These are phyloP conservation scores for Lordiphosa stackelbergi DNA, from an alignment of 1,140 invertebrate genomes.

Conservation along the genomic window DNA sequence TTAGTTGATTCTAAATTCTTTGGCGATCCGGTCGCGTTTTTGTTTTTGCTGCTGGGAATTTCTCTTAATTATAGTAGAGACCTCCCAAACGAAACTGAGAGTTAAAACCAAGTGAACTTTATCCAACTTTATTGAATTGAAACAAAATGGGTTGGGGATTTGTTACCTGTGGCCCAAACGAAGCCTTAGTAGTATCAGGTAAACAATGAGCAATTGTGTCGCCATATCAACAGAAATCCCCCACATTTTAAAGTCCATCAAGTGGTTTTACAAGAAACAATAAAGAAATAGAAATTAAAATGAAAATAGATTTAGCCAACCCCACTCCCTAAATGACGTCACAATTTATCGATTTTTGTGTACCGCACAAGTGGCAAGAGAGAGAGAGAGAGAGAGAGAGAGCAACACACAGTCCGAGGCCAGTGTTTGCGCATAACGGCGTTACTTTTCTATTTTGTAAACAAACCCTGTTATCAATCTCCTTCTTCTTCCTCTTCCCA, in stretches of 20 bases:
- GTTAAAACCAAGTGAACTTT: conserved; percentile 1
- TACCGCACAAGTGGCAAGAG: conserved; percentile 23
- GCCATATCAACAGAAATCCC: neutral
- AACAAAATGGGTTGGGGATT: conserved; percentile 91
- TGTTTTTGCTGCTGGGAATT: neutral
- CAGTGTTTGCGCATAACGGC: conserved; percentile 45
- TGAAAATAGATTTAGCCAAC: conserved; percentile 16
- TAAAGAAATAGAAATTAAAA: conserved; percentile 12
- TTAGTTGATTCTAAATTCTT: conserved; percentile 40
- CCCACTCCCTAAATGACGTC: conserved; percentile 59
- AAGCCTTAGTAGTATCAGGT: conserved; percentile 98
- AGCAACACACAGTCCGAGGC: conserved; percentile 25
- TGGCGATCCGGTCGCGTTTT: conserved; percentile 40
- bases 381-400: conserved; percentile 9
- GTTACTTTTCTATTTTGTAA: conserved; percentile 48
- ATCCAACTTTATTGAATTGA: neutral
- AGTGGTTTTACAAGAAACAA: neutral
- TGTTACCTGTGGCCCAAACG: conserved; percentile 97
- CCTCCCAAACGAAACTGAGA: neutral
- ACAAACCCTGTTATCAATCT: conserved; percentile 21
- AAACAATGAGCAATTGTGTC: conserved; percentile 60
- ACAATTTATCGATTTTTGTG: conserved; percentile 65
- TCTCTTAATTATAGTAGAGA: neutral
- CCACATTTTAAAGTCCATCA: neutral
- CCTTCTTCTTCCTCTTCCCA: conserved; percentile 73